These are phyloP conservation scores for Polyommatus icarus DNA, from an alignment of 2,888 invertebrate species.

Conservation along the genomic window DNA sequence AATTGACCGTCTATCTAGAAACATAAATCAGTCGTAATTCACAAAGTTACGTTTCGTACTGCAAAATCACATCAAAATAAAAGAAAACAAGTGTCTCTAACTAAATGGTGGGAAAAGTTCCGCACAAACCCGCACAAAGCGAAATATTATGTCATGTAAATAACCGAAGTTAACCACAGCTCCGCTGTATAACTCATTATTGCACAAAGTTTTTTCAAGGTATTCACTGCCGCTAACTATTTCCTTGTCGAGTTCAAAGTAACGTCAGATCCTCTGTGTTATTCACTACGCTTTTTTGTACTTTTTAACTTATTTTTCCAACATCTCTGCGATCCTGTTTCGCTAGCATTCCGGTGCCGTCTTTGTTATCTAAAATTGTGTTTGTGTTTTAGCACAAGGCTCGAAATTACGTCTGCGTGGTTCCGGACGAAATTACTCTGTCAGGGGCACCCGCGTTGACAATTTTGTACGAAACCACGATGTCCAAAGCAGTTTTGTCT, in stretches of 20 bases:
- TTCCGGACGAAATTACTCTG: not conserved
- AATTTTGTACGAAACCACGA: not conserved
- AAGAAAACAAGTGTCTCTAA: not conserved
- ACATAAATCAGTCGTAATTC: not conserved
- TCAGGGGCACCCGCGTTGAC: not conserved
- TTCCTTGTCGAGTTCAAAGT: constrained; percentile 23
- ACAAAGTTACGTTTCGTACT: not conserved
- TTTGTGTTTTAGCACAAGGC: not conserved
- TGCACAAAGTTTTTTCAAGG: constrained; percentile 1
- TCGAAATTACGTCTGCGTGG: not conserved
- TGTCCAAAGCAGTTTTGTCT: not conserved
- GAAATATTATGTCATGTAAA: constrained; percentile 9
- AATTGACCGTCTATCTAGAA: not conserved
- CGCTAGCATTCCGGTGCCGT: not conserved
- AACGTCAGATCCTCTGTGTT: constrained; percentile 1
- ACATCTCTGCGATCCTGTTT: not conserved
- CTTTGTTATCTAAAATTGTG: constrained; percentile 14
- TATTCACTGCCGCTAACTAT: constrained; percentile 21
- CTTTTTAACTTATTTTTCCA: not conserved
- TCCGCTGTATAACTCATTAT: constrained; percentile 12
- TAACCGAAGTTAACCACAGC: not conserved
- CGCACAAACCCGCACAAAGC: not conserved
- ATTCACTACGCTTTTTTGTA: constrained; percentile 23
- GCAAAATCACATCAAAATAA: not conserved
- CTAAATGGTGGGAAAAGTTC: not conserved